These are phyloP conservation scores for Diplodus sargus DNA, from an alignment of 2,797 vertebrate species.

Conservation along the genomic window DNA sequence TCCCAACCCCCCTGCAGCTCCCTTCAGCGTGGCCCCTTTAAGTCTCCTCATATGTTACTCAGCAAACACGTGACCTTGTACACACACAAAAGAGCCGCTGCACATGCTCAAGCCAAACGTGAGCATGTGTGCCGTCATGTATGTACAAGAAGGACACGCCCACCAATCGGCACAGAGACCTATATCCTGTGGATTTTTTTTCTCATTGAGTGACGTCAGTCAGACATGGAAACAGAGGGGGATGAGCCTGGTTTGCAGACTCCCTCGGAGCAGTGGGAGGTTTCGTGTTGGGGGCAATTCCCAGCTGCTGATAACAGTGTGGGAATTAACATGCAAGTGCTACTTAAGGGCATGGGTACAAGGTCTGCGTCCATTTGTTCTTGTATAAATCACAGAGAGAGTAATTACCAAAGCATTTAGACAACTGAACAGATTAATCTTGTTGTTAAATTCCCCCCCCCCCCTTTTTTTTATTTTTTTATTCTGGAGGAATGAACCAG, in stretches of 20 bases:
- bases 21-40: constrained; percentile 39
- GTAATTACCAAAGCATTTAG: background rate
- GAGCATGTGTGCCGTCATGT: background rate
- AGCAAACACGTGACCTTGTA: constrained; percentile 43
- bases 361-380: background rate
- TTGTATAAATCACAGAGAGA: background rate
- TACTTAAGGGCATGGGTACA: too few species aligned
- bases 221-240: constrained; percentile 12
- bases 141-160: constrained; percentile 17
- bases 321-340: constrained; percentile 10
- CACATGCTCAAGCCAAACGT: constrained; percentile 1
- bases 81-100: background rate
- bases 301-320: constrained; percentile 38
- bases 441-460: background rate
- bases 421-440: too few species aligned
- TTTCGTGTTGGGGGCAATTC: constrained; percentile 20
- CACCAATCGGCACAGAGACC: background rate
- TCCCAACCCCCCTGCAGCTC: background rate
- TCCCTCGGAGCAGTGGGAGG: constrained; percentile 4
- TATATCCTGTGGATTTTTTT: background rate
- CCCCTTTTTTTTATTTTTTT: background rate
- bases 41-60: constrained; percentile 31
- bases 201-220: background rate
- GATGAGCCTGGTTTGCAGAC: background rate
- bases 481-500: constrained; percentile 1